Conservation (phyloP, 2,888 invertebrate species). For the Cataglyphis cursor region DNA sequence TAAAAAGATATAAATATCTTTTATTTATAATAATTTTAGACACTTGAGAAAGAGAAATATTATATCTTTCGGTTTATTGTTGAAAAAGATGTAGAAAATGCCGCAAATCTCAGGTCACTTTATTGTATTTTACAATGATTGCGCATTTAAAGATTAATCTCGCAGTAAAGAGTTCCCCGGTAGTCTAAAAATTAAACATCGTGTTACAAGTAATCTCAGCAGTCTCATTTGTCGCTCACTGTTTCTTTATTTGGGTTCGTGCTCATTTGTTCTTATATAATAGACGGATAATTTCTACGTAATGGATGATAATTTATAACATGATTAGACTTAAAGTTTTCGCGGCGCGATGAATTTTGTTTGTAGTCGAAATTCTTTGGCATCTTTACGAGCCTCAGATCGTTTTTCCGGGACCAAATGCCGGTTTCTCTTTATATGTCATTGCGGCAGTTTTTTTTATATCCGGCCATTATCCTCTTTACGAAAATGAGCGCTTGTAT, state of each 20-base stretch:
- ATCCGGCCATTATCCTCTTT: constrained; percentile 36
- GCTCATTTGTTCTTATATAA: neutral
- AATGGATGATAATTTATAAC: constrained; percentile 30
- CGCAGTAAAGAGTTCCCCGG: constrained; percentile 27
- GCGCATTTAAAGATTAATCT: constrained; percentile 43
- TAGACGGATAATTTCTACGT: constrained; percentile 12
- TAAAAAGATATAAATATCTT: neutral
- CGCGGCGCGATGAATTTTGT: constrained; percentile 28
- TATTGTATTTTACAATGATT: constrained; percentile 22
- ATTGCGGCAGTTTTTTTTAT: constrained; percentile 31
- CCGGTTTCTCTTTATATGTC: constrained; percentile 25
- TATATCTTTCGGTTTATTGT: neutral
- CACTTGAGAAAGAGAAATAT: neutral
- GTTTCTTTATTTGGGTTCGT: neutral
- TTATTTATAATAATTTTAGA: neutral
- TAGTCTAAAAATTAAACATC: constrained; percentile 24
- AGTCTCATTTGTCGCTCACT: neutral
- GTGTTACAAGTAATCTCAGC: constrained; percentile 9
- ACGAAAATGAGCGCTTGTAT: constrained; percentile 36
- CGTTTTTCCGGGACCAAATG: constrained; percentile 34
- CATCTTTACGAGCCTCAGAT: neutral
- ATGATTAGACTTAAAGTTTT: neutral
- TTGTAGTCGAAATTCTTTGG: neutral
- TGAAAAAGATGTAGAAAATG: neutral
- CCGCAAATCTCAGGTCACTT: neutral